Conservation (phyloP, 1,140 invertebrate species). For the Pseudomyrmex sp. region DNA sequence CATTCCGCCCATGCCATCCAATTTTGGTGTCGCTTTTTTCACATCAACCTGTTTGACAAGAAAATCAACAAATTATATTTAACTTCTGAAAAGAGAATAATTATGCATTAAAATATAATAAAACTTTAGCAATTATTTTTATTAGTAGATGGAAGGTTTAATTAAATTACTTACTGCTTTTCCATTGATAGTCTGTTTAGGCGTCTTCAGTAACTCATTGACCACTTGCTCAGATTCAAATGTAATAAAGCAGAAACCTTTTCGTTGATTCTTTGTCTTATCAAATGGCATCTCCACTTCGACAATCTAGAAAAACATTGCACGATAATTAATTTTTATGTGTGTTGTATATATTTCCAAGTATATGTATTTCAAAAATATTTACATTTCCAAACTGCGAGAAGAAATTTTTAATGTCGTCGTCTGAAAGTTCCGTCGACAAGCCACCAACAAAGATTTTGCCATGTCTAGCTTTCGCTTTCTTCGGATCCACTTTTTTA, state of each 20-base stretch:
- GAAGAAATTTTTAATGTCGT: constrained; percentile 96
- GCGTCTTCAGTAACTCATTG: constrained; percentile 94
- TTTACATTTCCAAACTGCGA: constrained; percentile 94
- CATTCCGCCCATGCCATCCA: constrained; percentile 91
- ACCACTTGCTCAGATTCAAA: constrained; percentile 97
- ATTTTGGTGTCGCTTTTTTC: constrained; percentile 96
- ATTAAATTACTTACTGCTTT: constrained; percentile 90
- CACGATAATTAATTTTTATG: neutral
- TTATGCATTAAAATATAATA: neutral
- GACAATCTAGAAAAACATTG: constrained; percentile 89
- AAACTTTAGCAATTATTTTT: constrained; percentile 4
- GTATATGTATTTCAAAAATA: constrained; percentile 61
- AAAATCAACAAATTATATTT: constrained; percentile 2
- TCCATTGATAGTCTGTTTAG: constrained; percentile 96
- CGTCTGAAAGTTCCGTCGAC: constrained; percentile 94
- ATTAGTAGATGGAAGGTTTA: neutral
- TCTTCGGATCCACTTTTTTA: constrained; percentile 97
- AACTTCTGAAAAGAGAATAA: neutral
- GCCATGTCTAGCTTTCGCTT: constrained; percentile 95
- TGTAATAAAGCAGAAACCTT: constrained; percentile 97
- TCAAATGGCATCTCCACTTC: constrained; percentile 98
- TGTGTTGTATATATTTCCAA: neutral
- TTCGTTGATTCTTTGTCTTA: constrained; percentile 97
- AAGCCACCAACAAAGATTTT: constrained; percentile 98
- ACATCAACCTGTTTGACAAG: constrained; percentile 91